Conservation (phyloP, 2,888 invertebrate species). For the Pterostichus madidus region DNA sequence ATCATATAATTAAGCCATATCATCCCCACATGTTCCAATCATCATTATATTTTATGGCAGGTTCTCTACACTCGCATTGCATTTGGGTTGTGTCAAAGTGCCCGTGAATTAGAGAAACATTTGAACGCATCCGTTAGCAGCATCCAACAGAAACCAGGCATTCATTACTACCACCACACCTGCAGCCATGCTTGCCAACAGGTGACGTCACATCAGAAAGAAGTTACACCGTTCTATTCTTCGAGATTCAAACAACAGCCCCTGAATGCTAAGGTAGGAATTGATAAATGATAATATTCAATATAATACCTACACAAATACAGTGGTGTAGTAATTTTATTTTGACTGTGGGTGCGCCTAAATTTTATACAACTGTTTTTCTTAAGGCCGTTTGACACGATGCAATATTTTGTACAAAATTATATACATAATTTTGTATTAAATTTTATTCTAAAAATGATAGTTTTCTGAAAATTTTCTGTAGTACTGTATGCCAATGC, state of each 20-base stretch:
- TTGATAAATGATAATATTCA: not conserved
- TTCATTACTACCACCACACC: slow-evolving; percentile 46
- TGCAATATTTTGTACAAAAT: too few species aligned
- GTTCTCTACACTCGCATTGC: slow-evolving; percentile 91
- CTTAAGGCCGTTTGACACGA: too few species aligned
- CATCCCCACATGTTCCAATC: too few species aligned
- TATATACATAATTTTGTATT: too few species aligned
- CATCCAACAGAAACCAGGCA: slow-evolving; percentile 17
- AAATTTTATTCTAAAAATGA: too few species aligned
- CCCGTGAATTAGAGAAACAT: slow-evolving; percentile 82
- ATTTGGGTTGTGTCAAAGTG: slow-evolving; percentile 90
- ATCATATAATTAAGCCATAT: too few species aligned
- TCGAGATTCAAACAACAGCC: slow-evolving; percentile 41
- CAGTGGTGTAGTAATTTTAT: too few species aligned
- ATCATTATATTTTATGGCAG: slow-evolving; percentile 74
- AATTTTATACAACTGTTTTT: too few species aligned
- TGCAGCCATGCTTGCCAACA: slow-evolving; percentile 46
- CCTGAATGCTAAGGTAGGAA: slow-evolving; percentile 39
- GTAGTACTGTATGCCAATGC: too few species aligned
- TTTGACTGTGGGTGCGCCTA: too few species aligned
- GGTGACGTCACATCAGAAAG: not conserved
- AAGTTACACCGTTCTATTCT: slow-evolving; percentile 14
- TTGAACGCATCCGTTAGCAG: slow-evolving; percentile 73
- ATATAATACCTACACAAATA: too few species aligned
- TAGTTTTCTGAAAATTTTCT: too few species aligned